Evolutionary conservation across 2,113 vertebrate species (phyloP), one percentile per base, ranked within the genome.

Genomic region (Trinectes maculatus): DNA sequence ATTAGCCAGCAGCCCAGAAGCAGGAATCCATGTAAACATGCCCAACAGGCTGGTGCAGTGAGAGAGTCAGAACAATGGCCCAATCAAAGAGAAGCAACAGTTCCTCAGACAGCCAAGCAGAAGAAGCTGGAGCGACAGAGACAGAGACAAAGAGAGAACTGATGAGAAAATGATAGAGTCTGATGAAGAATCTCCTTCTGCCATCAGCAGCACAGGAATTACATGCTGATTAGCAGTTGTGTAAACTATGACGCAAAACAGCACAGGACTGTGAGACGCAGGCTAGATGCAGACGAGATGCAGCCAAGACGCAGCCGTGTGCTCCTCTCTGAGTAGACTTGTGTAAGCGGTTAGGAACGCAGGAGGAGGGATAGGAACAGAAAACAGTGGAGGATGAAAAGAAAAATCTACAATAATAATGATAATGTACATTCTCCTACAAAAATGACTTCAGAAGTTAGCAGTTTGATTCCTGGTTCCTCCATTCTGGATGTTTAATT

Each of bases 101-200:
- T 25, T 67, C 74, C 64, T 77, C 62, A 54, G 33, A 85, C 44
- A 31, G 48, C 63, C 43, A 57, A n/a, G 51, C 24, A 36, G 40
- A 64, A 40, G 51, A 52, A 43, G 40, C 47, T 3, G 59, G 43
- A 21, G 48, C 73, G 33, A 64, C 9, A 68, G 70, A 63, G 39
- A 28, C 31, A 16, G 46, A 81, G 68, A 88, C 85, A 84, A 78
- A 88, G 81, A 68, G 29, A 67, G 49, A 66, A 31, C 58, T 85
- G 87, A 88, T 83, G 83, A 88, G 73, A 68, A 84, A 86, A 89
- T 71, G 72, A 80, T 78, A 85, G 84, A 88, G 80, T 82, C 56
- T 46, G 46, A 56, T 31, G 63, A 67, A 71, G 55, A 51, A 64
- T 78, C 75, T 55, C 15, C 73, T 84, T 37, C 64, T 89, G 77